Percentiles rank a stretch among this genome's conserved stretches.
phyloP scores from a whole-genome alignment of 2,113 vertebrate species.

The Litocranius walleri region DNA sequence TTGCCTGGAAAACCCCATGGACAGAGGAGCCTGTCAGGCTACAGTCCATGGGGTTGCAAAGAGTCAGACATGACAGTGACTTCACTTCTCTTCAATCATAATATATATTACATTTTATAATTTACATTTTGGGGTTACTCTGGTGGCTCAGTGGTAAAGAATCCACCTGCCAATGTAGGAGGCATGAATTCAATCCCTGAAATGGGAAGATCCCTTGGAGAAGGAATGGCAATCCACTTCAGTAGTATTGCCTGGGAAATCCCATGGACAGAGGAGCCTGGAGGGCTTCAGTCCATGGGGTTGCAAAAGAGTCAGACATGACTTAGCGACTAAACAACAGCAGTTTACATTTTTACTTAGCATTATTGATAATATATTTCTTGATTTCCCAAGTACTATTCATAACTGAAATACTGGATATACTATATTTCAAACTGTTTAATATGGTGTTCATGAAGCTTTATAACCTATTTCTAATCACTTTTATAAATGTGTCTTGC shows the following conservation, averaged over 20 bases:
- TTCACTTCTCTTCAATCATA: too few species aligned
- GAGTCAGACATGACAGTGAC: fast-evolving
- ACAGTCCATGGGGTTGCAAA: too few species aligned
- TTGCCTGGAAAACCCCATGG: too few species aligned
- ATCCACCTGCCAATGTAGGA: neutral
- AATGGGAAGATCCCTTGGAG: neutral
- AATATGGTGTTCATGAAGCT: neutral
- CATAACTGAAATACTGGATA: neutral
- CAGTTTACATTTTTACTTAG: neutral
- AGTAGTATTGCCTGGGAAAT: neutral
- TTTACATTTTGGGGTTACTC: neutral
- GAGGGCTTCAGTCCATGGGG: neutral
- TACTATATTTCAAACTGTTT: neutral
- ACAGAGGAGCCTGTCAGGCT: too few species aligned
- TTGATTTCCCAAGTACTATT: neutral
- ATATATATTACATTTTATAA: neutral
- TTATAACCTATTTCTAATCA: neutral
- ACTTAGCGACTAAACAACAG: neutral
- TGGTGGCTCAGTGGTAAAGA: neutral
- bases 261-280: neutral
- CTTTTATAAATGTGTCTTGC: neutral
- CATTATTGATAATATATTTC: neutral
- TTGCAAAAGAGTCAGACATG: neutral
- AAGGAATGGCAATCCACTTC: neutral
- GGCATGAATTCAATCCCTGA: neutral